Evolutionary conservation across 64 coral and sea anemone species (phyloP).

Genomic region (Dendrophyllia cribrosa): DNA sequence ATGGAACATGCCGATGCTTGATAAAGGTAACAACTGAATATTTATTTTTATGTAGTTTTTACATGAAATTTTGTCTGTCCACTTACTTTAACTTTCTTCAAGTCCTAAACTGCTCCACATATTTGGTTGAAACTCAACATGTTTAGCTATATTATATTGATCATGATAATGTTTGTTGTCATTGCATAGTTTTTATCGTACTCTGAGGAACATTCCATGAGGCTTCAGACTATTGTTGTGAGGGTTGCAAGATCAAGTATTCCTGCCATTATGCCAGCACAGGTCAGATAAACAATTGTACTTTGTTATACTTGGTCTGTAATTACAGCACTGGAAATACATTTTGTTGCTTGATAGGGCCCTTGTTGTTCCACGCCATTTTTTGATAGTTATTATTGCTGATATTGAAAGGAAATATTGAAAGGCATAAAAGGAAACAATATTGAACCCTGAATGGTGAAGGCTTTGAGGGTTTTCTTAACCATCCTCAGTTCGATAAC

Average conservation of each 20-base stretch:
- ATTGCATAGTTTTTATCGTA: conserved; percentile 85
- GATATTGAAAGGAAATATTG: no score
- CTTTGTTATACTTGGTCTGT: no score
- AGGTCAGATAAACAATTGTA: conserved; percentile 9
- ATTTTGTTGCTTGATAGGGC: no score
- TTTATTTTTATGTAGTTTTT: neutral
- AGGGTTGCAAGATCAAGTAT: conserved; percentile 70
- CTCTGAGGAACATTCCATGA: conserved; percentile 74
- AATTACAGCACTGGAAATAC: neutral
- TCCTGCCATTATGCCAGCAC: neutral
- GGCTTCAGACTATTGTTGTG: conserved; percentile 95
- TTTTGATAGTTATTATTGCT: no score
- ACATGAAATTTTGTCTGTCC: neutral
- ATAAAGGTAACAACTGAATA: conserved; percentile 74
- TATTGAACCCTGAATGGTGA: no score
- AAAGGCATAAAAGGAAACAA: no score
- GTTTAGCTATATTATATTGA: neutral
- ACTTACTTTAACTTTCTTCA: no score
- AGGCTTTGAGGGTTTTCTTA: no score
- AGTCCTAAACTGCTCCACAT: no score
- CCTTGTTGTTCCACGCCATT: no score
- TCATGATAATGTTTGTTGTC: neutral
- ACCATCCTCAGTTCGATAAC: no score
- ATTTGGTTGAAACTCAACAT: no score
- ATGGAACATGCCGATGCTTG: conserved; percentile 85